Percentiles rank a stretch among this genome's conserved stretches.
These are phyloP conservation scores for Thryonomys swinderianus DNA, from an alignment of 2,113 vertebrate species.

Conservation along the genomic window DNA sequence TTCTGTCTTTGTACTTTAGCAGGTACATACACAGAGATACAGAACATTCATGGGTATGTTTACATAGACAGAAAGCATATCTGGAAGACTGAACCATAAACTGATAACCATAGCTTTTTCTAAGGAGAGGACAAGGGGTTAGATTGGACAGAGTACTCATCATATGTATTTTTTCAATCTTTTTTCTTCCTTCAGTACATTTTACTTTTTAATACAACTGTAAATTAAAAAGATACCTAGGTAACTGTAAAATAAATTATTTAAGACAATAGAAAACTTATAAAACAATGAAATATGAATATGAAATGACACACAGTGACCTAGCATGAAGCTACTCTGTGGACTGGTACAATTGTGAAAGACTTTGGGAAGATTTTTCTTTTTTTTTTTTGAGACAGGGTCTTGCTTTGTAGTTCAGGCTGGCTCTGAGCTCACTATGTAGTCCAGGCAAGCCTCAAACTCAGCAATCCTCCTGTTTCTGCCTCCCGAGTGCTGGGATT, in stretches of 20 bases:
- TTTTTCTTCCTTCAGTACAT: slow-evolving; percentile 3
- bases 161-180: background rate
- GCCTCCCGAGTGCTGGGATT: no score
- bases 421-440: no score
- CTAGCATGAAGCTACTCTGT: background rate
- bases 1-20: background rate
- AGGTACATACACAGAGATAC: background rate
- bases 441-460: no score
- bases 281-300: background rate
- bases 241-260: background rate
- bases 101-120: background rate
- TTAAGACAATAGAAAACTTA: background rate
- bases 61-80: background rate
- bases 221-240: slow-evolving; percentile 8
- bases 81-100: background rate
- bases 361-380: background rate
- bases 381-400: no score
- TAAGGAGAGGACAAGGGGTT: background rate
- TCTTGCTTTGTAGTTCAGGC: no score
- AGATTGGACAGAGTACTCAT: slow-evolving; percentile 4
- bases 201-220: slow-evolving; percentile 12
- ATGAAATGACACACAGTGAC: background rate
- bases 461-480: no score
- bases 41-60: background rate
- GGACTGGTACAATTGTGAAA: background rate